A percentile compares a stretch with the other conserved stretches of the same genome.
These are phyloP conservation scores for Nebria brevicollis DNA, from an alignment of 2,888 invertebrate species.

Conservation along the genomic window DNA sequence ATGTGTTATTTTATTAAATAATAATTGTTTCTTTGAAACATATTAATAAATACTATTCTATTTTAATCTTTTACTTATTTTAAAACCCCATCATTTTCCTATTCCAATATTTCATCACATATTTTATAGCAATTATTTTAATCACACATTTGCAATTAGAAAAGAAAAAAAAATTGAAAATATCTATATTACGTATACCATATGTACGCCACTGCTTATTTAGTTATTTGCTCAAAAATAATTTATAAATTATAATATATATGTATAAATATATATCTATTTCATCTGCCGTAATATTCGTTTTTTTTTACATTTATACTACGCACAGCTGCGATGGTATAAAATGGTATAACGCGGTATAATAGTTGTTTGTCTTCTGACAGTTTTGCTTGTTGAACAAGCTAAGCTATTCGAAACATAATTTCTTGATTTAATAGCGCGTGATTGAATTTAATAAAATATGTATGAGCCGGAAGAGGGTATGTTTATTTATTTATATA, in stretches of 20 bases:
- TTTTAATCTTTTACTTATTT: neutral
- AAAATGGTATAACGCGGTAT: neutral
- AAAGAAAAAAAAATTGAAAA: no score
- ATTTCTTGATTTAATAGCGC: neutral
- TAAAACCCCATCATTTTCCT: neutral
- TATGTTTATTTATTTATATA: conserved; percentile 6
- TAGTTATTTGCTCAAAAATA: neutral
- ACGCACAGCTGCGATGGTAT: neutral
- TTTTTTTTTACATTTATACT: no score
- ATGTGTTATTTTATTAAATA: conserved; percentile 1
- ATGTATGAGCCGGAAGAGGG: conserved; percentile 43
- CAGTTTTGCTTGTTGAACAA: neutral
- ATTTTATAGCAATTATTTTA: no score
- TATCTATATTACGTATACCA: neutral
- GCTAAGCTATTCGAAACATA: neutral
- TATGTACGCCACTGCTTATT: neutral
- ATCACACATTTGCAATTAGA: no score
- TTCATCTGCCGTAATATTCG: no score
- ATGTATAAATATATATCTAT: no score
- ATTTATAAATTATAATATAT: no score
- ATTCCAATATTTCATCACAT: neutral
- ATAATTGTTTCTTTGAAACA: neutral
- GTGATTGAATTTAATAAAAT: neutral
- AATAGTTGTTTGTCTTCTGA: neutral
- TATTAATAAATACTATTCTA: neutral